phyloP scores from a whole-genome alignment of 2,888 invertebrate species.

The Escarpia spicata region DNA sequence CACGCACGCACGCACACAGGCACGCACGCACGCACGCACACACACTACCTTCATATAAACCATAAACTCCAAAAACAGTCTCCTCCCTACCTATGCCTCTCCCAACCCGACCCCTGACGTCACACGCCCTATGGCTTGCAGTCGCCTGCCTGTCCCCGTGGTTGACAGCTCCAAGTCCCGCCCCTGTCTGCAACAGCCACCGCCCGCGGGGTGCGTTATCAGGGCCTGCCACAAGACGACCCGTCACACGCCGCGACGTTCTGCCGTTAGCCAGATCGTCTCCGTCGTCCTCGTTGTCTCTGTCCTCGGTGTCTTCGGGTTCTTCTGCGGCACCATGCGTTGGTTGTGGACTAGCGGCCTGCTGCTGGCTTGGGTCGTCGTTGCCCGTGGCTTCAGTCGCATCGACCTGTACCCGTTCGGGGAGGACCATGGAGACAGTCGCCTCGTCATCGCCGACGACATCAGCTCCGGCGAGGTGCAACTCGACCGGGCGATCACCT shows the following conservation, averaged over 20 bases:
- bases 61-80: background rate
- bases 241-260: constrained; percentile 6
- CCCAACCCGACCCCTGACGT: background rate
- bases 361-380: background rate
- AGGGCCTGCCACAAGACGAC: background rate
- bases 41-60: too few species aligned
- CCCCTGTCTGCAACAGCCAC: background rate
- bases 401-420: constrained; percentile 69
- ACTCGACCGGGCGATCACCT: constrained; percentile 79
- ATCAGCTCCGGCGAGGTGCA: constrained; percentile 74
- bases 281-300: background rate
- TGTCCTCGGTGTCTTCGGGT: background rate
- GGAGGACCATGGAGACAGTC: constrained; percentile 68
- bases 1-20: too few species aligned
- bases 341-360: background rate
- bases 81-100: background rate
- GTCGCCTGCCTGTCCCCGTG: background rate
- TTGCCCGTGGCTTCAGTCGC: constrained; percentile 17
- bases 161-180: background rate
- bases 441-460: constrained; percentile 71
- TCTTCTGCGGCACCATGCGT: background rate
- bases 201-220: background rate
- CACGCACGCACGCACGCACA: too few species aligned
- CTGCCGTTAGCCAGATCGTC: background rate
- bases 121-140: background rate